Evolutionary conservation across 2,888 invertebrate genomes (phyloP), one percentile per base, ranked within the genome.

Genomic region (Pollenia angustigena): DNA sequence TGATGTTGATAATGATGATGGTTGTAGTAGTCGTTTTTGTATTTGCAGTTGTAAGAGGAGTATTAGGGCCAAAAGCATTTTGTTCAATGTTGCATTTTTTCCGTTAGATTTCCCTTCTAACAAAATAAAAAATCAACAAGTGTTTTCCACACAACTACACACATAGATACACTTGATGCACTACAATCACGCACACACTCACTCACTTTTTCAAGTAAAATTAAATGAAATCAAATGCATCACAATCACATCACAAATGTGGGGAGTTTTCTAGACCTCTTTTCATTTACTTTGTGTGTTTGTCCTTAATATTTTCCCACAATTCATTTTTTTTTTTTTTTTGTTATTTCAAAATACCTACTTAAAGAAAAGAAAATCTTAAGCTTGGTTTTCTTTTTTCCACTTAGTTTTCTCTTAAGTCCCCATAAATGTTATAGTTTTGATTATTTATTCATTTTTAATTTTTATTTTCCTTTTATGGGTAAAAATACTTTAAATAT

Each of bases 41-140:
- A 14, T 64, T 80, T 74, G 84, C 85, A 58, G 62, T 83, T 74
- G 81, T 71, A 56, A 23, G 81, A 46, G 87, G 82, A 88, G 86
- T 89, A 89, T 89, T 90, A 92, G 92, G 92, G 91, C 91, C 91
- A 91, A 91, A 91, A 91, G 90, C 91, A 92, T 92, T 92, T 92
- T 92, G 91, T 90, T 91, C 90, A 91, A 91, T 90, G 90, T 91
- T 91, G 91, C 91, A 92, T 90, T 91, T 91, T 71, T 92, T 90
- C 92, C 92, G 92, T 92, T 92, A 92, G 90, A 88, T 90, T 90
- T 90, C 89, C 89, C 88, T 89, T 84, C 74, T 60, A 69, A 60
- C 62, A 64, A 64, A 16, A 32, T 56, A 10, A 44, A 44, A 71
- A 46, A 4, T 46, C 69, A 85, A 76, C 84, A 81, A 87, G 81